phyloP scores from a whole-genome alignment of 30 jellyfish, hydroid and myxozoan genomes.

The Rhopilema esculentum region DNA sequence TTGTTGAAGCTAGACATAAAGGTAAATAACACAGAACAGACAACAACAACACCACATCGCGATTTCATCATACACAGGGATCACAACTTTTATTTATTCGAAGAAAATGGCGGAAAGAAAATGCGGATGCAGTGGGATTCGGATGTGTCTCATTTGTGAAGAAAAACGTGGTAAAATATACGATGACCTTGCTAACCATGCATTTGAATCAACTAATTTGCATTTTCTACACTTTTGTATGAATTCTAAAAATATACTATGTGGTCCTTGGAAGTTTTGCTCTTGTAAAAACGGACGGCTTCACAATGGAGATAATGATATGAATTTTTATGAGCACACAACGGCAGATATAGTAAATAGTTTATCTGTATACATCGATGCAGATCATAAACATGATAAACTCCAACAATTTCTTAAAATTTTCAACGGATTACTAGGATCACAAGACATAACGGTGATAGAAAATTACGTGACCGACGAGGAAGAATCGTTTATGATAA shows the following conservation, averaged over 20 bases:
- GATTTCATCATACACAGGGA: not conserved
- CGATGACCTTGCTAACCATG: not conserved
- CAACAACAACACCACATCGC: conserved; percentile 14
- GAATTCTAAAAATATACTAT: not conserved
- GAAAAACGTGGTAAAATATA: not conserved
- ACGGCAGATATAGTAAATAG: too few species aligned
- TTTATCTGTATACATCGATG: not conserved
- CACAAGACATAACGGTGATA: conserved; percentile 46
- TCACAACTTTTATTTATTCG: not conserved
- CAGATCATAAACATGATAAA: too few species aligned
- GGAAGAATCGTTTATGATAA: conserved; percentile 61
- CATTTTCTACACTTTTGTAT: conserved; percentile 5
- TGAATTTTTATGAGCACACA: not conserved
- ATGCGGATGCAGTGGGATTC: conserved; percentile 86
- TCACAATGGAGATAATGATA: not conserved
- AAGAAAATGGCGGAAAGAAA: conserved; percentile 42
- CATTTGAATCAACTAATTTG: not conserved
- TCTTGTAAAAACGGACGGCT: not conserved
- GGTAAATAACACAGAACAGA: too few species aligned
- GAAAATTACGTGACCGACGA: conserved; percentile 72
- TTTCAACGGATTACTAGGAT: not conserved
- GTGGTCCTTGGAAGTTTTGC: conserved; percentile 6
- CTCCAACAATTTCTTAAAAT: not conserved
- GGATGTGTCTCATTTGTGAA: conserved; percentile 75
- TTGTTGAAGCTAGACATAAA: too few species aligned